phyloP scores from a whole-genome alignment of 2,113 vertebrate genomes.

The Sebastes schlegelii region DNA sequence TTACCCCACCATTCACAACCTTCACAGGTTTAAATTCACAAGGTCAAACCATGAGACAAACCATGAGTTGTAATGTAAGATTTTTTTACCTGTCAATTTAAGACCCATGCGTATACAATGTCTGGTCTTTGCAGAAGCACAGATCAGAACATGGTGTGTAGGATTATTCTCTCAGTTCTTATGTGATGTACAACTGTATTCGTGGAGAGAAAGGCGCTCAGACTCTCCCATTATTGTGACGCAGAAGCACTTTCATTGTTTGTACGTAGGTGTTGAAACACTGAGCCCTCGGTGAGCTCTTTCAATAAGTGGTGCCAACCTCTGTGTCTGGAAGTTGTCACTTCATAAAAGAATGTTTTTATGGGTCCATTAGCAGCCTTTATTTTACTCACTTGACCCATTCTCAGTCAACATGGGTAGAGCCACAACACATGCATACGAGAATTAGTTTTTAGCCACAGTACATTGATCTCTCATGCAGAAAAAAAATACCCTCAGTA shows the following conservation, averaged over 20 bases:
- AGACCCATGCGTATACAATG: neutral
- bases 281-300: constrained; percentile 4
- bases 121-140: neutral
- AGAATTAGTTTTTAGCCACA: neutral
- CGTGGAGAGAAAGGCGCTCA: neutral
- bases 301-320: constrained; percentile 28
- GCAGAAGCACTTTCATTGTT: constrained; percentile 14
- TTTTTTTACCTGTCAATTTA: neutral
- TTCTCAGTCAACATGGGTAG: neutral
- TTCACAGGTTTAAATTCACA: neutral
- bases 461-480: constrained; percentile 31
- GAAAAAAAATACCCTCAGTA: constrained; percentile 29
- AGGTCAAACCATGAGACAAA: neutral
- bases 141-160: neutral
- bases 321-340: constrained; percentile 30
- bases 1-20: neutral
- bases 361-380: constrained; percentile 27
- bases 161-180: neutral
- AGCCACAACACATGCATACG: constrained; percentile 11
- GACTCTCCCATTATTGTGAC: constrained; percentile 2
- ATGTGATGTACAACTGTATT: neutral
- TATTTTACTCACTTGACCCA: constrained; percentile 19
- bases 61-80: neutral
- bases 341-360: constrained; percentile 11
- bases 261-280: constrained; percentile 37